These are phyloP conservation scores for Anolis sagrei DNA, from an alignment of 2,113 vertebrate species.

Conservation along the genomic window DNA sequence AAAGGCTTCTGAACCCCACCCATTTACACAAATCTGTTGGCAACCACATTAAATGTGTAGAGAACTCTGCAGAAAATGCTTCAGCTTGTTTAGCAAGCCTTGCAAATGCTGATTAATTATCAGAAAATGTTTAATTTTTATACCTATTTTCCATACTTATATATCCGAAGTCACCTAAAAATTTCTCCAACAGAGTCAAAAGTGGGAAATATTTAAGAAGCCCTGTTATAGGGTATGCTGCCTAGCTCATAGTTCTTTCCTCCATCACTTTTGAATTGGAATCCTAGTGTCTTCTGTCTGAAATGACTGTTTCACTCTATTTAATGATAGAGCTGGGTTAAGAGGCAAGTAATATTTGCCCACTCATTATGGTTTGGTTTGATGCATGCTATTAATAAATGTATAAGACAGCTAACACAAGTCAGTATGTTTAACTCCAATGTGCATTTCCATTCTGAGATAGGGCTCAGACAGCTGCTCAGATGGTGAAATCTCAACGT, in stretches of 20 bases:
- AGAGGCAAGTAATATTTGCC: not conserved
- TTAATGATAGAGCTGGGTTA: not conserved
- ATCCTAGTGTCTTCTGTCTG: not conserved
- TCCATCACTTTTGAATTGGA: not conserved
- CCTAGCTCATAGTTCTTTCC: not conserved
- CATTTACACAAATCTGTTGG: too few species aligned
- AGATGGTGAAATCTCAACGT: conserved; percentile 11
- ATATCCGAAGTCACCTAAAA: too few species aligned
- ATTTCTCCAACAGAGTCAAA: too few species aligned
- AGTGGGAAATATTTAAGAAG: too few species aligned
- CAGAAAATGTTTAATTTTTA: too few species aligned
- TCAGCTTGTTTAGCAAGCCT: too few species aligned
- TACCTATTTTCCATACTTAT: too few species aligned
- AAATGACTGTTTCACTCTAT: not conserved
- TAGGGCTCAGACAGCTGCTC: not conserved
- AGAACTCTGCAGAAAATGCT: too few species aligned
- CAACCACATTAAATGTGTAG: too few species aligned
- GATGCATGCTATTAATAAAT: not conserved
- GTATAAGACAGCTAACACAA: not conserved
- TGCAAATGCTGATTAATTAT: too few species aligned
- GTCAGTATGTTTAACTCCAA: not conserved
- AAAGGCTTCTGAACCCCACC: too few species aligned
- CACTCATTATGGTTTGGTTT: not conserved
- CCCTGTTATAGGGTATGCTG: not conserved
- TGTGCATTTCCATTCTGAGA: not conserved